Conservation (phyloP, 2,888 invertebrate species). For the Caradrina clavipalpis region DNA sequence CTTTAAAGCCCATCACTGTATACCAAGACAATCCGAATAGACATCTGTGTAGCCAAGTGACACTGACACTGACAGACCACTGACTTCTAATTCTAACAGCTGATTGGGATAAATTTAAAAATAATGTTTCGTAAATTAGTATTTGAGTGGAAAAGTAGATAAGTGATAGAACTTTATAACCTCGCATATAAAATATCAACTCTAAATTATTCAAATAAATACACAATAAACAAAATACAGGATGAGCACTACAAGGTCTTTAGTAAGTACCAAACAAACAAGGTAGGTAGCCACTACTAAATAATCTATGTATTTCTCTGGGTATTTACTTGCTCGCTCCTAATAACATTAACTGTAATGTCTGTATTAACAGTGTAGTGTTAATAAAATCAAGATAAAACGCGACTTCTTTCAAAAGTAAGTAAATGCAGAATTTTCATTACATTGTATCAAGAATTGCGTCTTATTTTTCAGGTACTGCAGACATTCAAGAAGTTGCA, state of each 20-base stretch:
- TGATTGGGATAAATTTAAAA: neutral
- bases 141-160: no score
- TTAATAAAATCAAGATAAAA: neutral
- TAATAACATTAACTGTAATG: neutral
- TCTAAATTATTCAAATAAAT: neutral
- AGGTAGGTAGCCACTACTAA: neutral
- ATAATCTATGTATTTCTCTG: no score
- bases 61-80: constrained; percentile 8
- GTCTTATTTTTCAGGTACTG: constrained; percentile 91
- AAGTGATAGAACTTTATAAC: no score
- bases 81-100: neutral
- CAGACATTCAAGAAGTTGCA: constrained; percentile 94
- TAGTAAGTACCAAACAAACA: constrained; percentile 58
- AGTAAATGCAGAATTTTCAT: no score
- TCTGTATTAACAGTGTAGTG: no score
- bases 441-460: neutral
- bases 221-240: neutral
- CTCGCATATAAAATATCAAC: constrained; percentile 4
- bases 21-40: neutral
- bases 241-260: constrained; percentile 63
- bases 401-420: no score
- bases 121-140: no score
- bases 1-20: neutral
- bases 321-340: no score
- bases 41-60: neutral